Base-by-base conservation (phyloP, 2,888 invertebrate species). In the Brassicogethes aeneus region DNA sequence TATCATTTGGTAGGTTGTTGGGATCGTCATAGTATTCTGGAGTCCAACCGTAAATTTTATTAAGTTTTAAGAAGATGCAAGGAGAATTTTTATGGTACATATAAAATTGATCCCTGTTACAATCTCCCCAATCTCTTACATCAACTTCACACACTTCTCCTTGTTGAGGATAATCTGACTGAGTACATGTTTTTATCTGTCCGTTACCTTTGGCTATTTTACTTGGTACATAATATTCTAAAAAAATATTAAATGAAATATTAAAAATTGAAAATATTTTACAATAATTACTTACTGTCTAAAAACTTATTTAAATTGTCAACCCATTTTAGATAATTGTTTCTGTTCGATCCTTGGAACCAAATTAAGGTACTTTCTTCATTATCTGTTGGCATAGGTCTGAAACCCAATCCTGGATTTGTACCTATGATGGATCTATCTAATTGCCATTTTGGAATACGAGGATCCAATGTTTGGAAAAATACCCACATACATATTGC, bases 401-500 rank as follows among this genome's bases (percentile, higher is more conserved):
- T 77, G 70, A 94, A 97, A 46, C 96, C 96, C 41, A 97, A 75
- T 39, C 95, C 96, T 51, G 97, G 97, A 74, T 94, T 95, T 53
- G 86, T 86, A 58, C 95, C 95, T 58, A 96, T 94, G 55, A 94
- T 78, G 45, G 93, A 92, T 42, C 77, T 68, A 17, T 85, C 82
- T 45, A 91, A 74, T 63, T 84, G 85, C 89, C 91, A 95, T 68
- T 82, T 88, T 5, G 95, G 96, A 61, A 83, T 80, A 54, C 87
- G 77, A n/a, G 85, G 80, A 67, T 93, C 90, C 58, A 95, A 69
- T 1, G 92, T 91, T 67, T 87, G 87, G 53, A 85, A 83, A 75
- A 99, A 97, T 44, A 87, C 86, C 80, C 91, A 88, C 78, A 95
- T 84, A 71, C 95, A 93, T 47, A 93, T 87, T 14, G 92, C 84